phyloP scores from a whole-genome alignment of 2,888 invertebrate species.

The Mechanitis mazaeus region DNA sequence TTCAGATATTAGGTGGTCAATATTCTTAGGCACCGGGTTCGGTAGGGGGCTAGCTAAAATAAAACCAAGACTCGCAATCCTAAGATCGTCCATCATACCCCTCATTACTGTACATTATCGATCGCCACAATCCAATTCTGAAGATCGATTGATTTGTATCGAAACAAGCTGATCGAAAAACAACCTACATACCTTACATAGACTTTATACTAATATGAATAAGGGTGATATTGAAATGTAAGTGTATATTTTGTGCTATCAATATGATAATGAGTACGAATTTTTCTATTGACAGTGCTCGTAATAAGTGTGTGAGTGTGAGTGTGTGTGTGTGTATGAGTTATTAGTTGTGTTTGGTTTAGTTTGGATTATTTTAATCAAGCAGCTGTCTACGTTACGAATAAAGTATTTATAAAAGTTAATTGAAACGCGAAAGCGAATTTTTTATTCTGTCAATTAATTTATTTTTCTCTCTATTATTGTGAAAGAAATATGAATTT shows the following conservation, averaged over 20 bases:
- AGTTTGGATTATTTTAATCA: conserved; percentile 4
- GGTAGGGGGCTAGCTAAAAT: conserved; percentile 23
- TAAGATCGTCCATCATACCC: conserved; percentile 33
- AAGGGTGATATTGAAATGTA: conserved; percentile 8
- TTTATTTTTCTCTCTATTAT: too few relatives aligned
- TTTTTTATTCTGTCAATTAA: not conserved
- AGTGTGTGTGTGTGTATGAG: not conserved
- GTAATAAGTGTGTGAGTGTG: conserved; percentile 6
- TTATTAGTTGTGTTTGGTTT: conserved; percentile 4
- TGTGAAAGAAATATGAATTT: too few relatives aligned
- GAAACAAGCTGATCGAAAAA: conserved; percentile 22
- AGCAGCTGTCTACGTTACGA: conserved; percentile 3
- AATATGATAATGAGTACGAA: conserved; percentile 16
- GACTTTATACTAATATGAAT: conserved; percentile 6
- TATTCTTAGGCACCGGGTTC: not conserved
- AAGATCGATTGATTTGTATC: conserved; percentile 39
- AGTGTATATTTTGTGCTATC: conserved; percentile 11
- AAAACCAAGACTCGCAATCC: conserved; percentile 24
- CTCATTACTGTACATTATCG: conserved; percentile 37
- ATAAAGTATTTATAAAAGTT: not conserved
- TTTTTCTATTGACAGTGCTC: conserved; percentile 6
- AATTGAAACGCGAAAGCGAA: not conserved
- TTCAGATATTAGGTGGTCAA: too few relatives aligned
- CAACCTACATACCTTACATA: conserved; percentile 17
- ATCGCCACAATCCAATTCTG: conserved; percentile 36